Evolutionary conservation across 1,140 invertebrate genomes (phyloP), one percentile per base, ranked within the genome.

Genomic region (Heliconius himera): DNA sequence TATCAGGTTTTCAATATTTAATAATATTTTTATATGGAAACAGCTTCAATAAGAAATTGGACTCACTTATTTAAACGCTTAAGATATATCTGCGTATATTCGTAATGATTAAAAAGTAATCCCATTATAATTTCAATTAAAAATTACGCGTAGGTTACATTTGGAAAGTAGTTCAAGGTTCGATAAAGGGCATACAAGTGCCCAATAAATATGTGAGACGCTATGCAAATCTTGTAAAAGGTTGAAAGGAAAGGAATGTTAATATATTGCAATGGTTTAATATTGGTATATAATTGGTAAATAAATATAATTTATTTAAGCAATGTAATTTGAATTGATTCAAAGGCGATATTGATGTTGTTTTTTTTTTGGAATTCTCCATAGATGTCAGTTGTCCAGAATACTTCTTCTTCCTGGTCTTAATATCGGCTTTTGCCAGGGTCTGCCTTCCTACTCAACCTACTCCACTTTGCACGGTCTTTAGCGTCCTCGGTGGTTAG

Each of bases 91-190:
- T 72, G 36, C 18, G 18, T 51, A 51, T 51, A 51, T 51, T 9
- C n/a, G n/a, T 72, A 72, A 38, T 72, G 3, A 72, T 72, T 72
- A 20, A 72, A 41, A 72, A 13, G 20, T 38, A 72, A 38, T 72
- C 18, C 26, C 33, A 70, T 72, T 72, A 72, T 38, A 72, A 20
- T 36, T 41, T 72, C 70, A 72, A 72, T 41, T 72, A 72, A 41
- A n/a, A 72, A 72, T 72, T 72, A 72, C 20, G 36, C 70, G 3
- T 72, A 72, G 36, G 70, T 72, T 72, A 72, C 20, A n/a, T 72
- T 72, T 41, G 36, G 29, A 72, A 72, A 72, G 70, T 72, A 72
- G 70, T 72, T 41, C 70, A 72, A 72, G 70, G 70, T 41, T 38
- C 18, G 2, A 72, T 38, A 72, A 72, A 72, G 70, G 70, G 70